Percentiles rank a stretch among this genome's conserved stretches.
Evolutionary conservation across 2,797 vertebrate species (phyloP).

Genomic region (Hozukius guyotensis): DNA sequence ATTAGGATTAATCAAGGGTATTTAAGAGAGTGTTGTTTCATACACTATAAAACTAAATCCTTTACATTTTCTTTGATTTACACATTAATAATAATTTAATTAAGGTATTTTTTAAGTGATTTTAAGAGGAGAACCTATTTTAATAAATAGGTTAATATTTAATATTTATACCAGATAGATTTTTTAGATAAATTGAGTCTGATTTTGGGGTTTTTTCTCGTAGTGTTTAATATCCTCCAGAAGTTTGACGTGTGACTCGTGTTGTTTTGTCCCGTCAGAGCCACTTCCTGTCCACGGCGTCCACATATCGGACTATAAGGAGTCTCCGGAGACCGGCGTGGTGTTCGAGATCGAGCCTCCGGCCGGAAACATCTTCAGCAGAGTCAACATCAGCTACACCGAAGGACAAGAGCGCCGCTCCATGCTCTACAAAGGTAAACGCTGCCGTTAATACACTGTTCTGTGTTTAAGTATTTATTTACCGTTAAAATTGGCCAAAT

Average conservation of each 20-base stretch:
- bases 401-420: conserved; percentile 88
- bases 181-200: too few relatives aligned
- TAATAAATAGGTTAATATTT: too few relatives aligned
- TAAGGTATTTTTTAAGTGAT: neutral
- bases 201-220: rapidly evolving
- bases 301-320: conserved; percentile 89
- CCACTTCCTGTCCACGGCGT: conserved; percentile 90
- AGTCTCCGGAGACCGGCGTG: conserved; percentile 94
- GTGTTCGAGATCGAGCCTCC: conserved; percentile 92
- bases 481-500: too few relatives aligned
- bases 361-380: conserved; percentile 90
- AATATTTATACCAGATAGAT: neutral
- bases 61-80: neutral
- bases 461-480: too few relatives aligned
- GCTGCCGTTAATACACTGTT: too few relatives aligned
- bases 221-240: too few relatives aligned
- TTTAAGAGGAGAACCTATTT: too few relatives aligned
- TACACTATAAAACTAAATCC: neutral
- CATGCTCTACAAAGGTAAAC: conserved; percentile 92
- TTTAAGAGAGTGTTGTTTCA: neutral
- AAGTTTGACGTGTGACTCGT: neutral
- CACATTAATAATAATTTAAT: neutral
- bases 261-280: conserved; percentile 74
- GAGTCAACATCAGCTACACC: conserved; percentile 95
- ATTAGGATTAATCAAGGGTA: neutral